These are phyloP conservation scores for Laticauda laticaudata DNA, from an alignment of 2,113 vertebrate species.

Conservation along the genomic window DNA sequence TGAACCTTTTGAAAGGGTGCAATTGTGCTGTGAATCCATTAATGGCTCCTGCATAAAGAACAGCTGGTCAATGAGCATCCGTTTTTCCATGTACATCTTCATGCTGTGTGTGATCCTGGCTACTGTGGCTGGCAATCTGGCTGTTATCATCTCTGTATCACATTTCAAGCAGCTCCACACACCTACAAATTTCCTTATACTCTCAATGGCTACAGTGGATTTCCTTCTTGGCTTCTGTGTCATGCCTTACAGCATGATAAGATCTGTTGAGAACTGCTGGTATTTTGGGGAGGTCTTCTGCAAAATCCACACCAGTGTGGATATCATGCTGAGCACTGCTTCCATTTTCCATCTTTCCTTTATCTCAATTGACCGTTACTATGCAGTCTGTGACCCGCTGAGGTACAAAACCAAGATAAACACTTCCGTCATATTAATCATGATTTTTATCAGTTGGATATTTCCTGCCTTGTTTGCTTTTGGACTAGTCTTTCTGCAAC, in stretches of 20 bases:
- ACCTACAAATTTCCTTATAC: constrained; percentile 76
- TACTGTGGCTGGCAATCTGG: constrained; percentile 77
- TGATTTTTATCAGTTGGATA: constrained; percentile 78
- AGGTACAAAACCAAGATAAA: constrained; percentile 76
- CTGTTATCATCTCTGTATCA: constrained; percentile 76
- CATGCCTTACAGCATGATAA: constrained; percentile 84
- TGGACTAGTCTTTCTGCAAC: constrained; percentile 77
- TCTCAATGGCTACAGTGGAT: constrained; percentile 78
- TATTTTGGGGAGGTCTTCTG: constrained; percentile 80
- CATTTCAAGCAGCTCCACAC: constrained; percentile 79
- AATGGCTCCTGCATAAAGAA: constrained; percentile 75
- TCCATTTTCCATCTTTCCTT: constrained; percentile 81
- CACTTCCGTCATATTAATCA: constrained; percentile 52
- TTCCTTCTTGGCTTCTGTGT: constrained; percentile 75
- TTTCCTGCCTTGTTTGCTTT: constrained; percentile 75
- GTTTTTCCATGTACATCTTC: constrained; percentile 69
- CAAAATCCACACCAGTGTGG: constrained; percentile 74
- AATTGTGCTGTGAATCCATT: constrained; percentile 65
- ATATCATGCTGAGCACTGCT: constrained; percentile 77
- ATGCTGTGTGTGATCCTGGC: constrained; percentile 71
- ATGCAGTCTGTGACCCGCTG: constrained; percentile 75
- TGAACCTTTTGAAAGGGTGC: constrained; percentile 49
- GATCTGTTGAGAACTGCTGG: constrained; percentile 80
- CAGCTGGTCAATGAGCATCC: constrained; percentile 63
- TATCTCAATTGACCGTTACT: constrained; percentile 80